Base-by-base conservation (phyloP, 2,113 vertebrate species). In the Sebastes fasciatus region DNA sequence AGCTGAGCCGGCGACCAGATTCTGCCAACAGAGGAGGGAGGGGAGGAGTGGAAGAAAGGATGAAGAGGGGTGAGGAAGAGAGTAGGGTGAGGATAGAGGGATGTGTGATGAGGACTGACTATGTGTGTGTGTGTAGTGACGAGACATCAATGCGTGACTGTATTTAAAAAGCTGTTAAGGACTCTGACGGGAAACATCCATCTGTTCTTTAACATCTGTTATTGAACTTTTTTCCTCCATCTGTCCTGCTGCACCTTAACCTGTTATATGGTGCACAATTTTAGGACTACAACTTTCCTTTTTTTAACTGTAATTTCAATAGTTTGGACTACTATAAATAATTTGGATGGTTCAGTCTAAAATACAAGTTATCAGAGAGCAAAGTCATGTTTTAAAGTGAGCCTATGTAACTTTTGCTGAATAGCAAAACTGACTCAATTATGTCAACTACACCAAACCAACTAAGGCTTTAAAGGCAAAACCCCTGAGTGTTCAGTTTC, bases 1-100 rank as follows among this genome's bases (percentile, higher is more conserved):
- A 95, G 94, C 94, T 94, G 96, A 92, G 96, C 94, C 88, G 97
- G 88, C 89, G 97, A 96, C 95, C 97, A 98, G 95, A 99, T 97
- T 98, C 98, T 99, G 96, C 95, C 94, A 94, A 91, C 43, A 88
- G 86, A 88, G 78, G 78, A 68, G 77, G 79, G 80, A 40, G 61
- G 79, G 64, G 52, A 46, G 69, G 79, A 34, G 74, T 1, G 45
- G 54, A 76, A 65, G 65, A 74, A 5, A 72, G 69, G 80, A 84
- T 67, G 84, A 84, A 83, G 68, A 86, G 63, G 45, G 55, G 79
- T 34, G 34, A 74, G 26, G 73, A 65, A 13, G 19, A 58, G 71
- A 58, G 45, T 5, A 48, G 73, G 79, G 23, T 26, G 26, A 63
- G 62, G 58, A 45, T 0, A 40, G 70, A 72, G 61, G 79, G 19